Evolutionary conservation across 2,113 vertebrate species (phyloP).

Genomic region (Catharus fuscescens): DNA sequence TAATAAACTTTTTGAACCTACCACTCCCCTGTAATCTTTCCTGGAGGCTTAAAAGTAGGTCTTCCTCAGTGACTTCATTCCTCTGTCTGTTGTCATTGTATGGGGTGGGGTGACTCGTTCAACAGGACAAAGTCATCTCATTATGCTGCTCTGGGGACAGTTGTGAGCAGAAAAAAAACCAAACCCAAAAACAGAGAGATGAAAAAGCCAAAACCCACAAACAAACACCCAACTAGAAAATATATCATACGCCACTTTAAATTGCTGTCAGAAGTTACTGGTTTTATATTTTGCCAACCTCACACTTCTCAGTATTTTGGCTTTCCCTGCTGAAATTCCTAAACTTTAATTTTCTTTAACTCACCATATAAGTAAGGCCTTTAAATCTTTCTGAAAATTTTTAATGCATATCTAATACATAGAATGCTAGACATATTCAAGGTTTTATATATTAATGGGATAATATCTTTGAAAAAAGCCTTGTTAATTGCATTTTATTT

Average conservation of each 20-base stretch:
- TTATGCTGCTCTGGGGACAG: not conserved
- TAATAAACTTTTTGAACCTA: not conserved
- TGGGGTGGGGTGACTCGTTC: fast-evolving
- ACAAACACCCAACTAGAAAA: not conserved
- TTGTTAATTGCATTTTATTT: not conserved
- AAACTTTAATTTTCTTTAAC: not conserved
- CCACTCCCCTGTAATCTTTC: not conserved
- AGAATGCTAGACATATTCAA: not conserved
- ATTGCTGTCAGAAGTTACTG: not conserved
- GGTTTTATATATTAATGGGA: not conserved
- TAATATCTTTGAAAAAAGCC: not conserved
- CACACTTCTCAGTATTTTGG: not conserved
- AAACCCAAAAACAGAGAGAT: no score
- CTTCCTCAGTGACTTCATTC: not conserved
- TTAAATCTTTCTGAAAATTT: not conserved
- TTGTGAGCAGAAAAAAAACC: not conserved
- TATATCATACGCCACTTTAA: not conserved
- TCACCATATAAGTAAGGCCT: not conserved
- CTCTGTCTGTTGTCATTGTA: not conserved
- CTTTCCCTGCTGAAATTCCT: not conserved
- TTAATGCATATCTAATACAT: not conserved
- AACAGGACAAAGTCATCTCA: not conserved
- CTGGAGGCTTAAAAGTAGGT: not conserved
- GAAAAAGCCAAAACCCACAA: not conserved
- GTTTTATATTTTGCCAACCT: not conserved